Evolutionary conservation across 1,140 invertebrate genomes (phyloP).

Genomic region (Bursaphelenchus mucronatus): DNA sequence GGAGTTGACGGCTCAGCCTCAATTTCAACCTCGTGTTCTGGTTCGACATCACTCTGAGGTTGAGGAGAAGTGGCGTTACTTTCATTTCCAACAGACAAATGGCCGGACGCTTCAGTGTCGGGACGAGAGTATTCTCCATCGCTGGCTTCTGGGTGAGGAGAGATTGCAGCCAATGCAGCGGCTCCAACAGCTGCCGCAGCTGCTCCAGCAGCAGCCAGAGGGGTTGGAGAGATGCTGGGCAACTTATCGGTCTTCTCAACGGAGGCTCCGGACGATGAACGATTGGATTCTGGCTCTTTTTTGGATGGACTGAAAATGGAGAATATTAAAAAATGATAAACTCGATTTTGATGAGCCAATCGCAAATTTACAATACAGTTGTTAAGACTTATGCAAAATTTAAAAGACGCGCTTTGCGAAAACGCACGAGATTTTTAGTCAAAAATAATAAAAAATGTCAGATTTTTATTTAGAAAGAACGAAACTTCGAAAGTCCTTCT

Average conservation of each 20-base stretch:
- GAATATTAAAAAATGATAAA: constrained; percentile 5
- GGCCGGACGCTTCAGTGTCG: constrained; percentile 9
- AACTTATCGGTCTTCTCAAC: constrained; percentile 1
- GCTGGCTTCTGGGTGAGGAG: constrained; percentile 15
- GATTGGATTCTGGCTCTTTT: constrained; percentile 17
- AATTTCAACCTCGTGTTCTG: constrained; percentile 1
- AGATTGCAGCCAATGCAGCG: constrained; percentile 18
- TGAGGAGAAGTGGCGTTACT: constrained; percentile 10
- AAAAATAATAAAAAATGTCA: too few species aligned
- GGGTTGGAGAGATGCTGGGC: background rate
- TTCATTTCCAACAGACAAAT: constrained; percentile 8
- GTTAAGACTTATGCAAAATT: too few species aligned
- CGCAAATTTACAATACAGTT: too few species aligned
- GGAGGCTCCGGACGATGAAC: constrained; percentile 8
- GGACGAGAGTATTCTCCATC: constrained; percentile 9
- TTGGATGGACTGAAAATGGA: constrained; percentile 16
- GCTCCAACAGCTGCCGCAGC: constrained; percentile 21
- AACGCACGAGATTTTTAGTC: too few species aligned
- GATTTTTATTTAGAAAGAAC: too few species aligned
- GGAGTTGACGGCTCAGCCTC: constrained; percentile 16
- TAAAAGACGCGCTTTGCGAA: too few species aligned
- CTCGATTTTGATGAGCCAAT: too few species aligned
- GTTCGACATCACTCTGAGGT: constrained; percentile 17
- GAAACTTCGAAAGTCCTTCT: background rate
- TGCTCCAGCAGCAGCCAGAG: constrained; percentile 24